phyloP scores from a whole-genome alignment of 2,113 vertebrate species.

The Eidolon helvum region DNA sequence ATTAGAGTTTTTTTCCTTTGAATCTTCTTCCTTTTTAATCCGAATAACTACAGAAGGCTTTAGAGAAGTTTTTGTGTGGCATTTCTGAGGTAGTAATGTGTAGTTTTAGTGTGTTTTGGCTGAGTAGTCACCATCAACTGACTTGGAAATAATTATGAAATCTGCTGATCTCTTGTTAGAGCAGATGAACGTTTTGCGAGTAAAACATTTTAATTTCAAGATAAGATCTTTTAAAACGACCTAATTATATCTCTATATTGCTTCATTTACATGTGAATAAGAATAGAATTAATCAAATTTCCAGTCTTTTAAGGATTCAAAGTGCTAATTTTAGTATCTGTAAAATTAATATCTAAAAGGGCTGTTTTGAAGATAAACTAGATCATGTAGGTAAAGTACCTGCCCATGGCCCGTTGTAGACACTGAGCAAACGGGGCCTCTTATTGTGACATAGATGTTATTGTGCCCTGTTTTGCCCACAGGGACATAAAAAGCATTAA shows the following conservation, averaged over 20 bases:
- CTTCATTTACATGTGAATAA: background rate
- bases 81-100: background rate
- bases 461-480: background rate
- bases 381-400: background rate
- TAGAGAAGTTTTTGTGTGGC: background rate
- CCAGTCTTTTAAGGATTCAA: background rate
- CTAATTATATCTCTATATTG: background rate
- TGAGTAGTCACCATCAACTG: background rate
- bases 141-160: background rate
- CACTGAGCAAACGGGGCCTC: background rate
- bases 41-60: background rate
- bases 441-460: background rate
- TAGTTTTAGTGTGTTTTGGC: background rate
- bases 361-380: background rate
- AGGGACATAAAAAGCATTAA: background rate
- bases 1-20: background rate
- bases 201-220: background rate
- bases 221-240: background rate
- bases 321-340: slow-evolving; percentile 11
- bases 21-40: background rate
- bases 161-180: background rate
- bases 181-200: background rate
- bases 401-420: background rate
- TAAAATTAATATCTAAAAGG: background rate
- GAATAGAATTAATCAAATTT: background rate